Base-by-base conservation (phyloP, 2,888 invertebrate species). In the Melanophora roralis region DNA sequence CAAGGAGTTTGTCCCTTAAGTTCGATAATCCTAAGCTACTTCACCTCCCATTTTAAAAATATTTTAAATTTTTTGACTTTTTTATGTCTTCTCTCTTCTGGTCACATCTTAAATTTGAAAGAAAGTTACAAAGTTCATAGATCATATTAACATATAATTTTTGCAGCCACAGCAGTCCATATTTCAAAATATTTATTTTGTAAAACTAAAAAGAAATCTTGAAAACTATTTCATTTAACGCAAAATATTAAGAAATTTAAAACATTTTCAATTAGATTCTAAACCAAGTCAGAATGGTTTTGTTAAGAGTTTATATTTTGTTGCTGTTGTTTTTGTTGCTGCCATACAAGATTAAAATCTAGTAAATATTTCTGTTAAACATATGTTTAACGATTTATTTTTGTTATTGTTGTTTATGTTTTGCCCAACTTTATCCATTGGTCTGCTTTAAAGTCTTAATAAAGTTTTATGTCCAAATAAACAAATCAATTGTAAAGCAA, bases 121-220 rank as follows among this genome's bases (percentile, higher is more conserved):
- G 73, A 78, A 78, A 78, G 78, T 45, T 68, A 9, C 62, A 78
- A n/a, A 68, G 78, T 73, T 78, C 68, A 73, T 43, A 78, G 57
- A 73, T 47, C 62, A 73, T 47, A 62, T 49, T 49, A 68, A 62
- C 40, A 67, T 9, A 64, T 45, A 64, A 73, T 67, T 67, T 51
- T 51, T 27, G 23, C 43, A 59, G 59, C 49, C 51, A 60, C 72
- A 72, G 43, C 38, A 57, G 23, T 0, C 19, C 19, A 14, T 27
- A 27, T 27, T 27, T 27, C 6, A 27, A 27, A 27, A 6, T 27
- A 27, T 27, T 5, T 27, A 27, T 27, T 27, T 27, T 5, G 27
- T 27, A 27, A 27, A 27, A 27, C 27, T 5, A 65, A 53, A 7
- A 51, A 43, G 16, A 36, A 16, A 34, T 27, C 51, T 27, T 9